phyloP scores from a whole-genome alignment of 2,888 invertebrate genomes.

The Acleris emargana region DNA sequence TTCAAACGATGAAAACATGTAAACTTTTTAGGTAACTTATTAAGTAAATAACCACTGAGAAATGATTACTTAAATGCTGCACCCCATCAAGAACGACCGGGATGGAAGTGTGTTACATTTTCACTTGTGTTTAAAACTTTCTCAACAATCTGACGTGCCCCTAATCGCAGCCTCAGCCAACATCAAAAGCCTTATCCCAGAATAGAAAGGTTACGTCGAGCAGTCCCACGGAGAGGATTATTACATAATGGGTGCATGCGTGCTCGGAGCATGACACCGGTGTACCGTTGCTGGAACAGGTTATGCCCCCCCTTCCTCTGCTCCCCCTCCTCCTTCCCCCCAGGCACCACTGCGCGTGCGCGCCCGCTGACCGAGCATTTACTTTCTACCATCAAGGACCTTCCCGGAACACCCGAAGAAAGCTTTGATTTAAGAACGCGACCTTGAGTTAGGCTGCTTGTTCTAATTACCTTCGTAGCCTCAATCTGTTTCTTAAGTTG shows the following conservation, averaged over 20 bases:
- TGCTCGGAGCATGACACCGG: conserved; percentile 63
- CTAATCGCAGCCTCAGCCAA: conserved; percentile 13
- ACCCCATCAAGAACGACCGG: too few relatives aligned
- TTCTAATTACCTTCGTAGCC: conserved; percentile 24
- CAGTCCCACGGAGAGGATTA: conserved; percentile 70
- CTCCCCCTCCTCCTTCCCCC: conserved; percentile 33
- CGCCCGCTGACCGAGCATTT: conserved; percentile 66
- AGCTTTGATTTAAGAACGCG: conserved; percentile 30
- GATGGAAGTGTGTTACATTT: too few relatives aligned
- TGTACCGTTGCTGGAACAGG: conserved; percentile 80
- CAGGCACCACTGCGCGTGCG: conserved; percentile 54
- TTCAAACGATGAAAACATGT: too few relatives aligned
- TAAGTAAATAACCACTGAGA: too few relatives aligned
- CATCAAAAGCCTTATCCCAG: conserved; percentile 26
- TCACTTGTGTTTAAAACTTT: too few relatives aligned
- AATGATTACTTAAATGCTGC: too few relatives aligned
- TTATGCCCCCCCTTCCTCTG: conserved; percentile 52
- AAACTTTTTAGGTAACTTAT: too few relatives aligned
- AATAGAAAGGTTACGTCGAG: conserved; percentile 44
- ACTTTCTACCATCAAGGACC: conserved; percentile 82
- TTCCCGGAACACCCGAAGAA: conserved; percentile 56
- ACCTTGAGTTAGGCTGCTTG: conserved; percentile 30
- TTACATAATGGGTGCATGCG: conserved; percentile 80
- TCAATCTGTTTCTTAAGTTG: conserved; percentile 5
- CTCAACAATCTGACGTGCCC: too few relatives aligned